phyloP scores from a whole-genome alignment of 2,797 vertebrate species.

The Leptodactylus fallax region DNA sequence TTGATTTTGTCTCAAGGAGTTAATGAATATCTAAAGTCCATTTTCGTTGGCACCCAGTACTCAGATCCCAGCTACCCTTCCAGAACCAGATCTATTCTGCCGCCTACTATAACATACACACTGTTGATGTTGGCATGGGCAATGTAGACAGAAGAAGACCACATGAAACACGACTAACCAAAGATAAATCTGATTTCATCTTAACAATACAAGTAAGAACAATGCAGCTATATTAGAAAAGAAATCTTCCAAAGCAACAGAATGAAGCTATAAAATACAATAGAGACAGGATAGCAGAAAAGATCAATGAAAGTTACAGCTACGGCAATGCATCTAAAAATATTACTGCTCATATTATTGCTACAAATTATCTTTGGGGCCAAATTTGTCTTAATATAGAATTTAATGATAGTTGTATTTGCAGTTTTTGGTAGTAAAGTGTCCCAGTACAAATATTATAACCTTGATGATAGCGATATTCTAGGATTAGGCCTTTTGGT shows the following conservation, averaged over 20 bases:
- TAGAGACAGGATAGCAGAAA: conserved; percentile 28
- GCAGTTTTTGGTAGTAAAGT: conserved; percentile 41
- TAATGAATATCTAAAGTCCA: no score
- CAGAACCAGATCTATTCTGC: no score
- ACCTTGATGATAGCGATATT: conserved; percentile 44
- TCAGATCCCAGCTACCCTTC: no score
- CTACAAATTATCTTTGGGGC: conserved; percentile 39
- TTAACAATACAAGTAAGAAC: neutral
- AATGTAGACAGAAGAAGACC: neutral
- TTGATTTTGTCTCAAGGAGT: no score
- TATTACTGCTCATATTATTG: conserved; percentile 36
- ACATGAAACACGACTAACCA: neutral
- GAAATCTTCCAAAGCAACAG: neutral
- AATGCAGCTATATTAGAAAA: neutral
- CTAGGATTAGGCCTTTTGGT: conserved; percentile 31
- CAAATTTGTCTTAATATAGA: conserved; percentile 51
- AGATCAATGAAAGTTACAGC: conserved; percentile 43
- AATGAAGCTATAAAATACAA: conserved; percentile 46
- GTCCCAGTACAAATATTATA: conserved; percentile 45
- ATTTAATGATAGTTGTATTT: conserved; percentile 46
- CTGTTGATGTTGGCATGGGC: neutral
- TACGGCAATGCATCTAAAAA: conserved; percentile 45
- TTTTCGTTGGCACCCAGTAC: no score
- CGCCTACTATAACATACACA: neutral
- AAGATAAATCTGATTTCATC: neutral